Evolutionary conservation across 2,113 vertebrate genomes (phyloP).

Genomic region (Silurus asotus): DNA sequence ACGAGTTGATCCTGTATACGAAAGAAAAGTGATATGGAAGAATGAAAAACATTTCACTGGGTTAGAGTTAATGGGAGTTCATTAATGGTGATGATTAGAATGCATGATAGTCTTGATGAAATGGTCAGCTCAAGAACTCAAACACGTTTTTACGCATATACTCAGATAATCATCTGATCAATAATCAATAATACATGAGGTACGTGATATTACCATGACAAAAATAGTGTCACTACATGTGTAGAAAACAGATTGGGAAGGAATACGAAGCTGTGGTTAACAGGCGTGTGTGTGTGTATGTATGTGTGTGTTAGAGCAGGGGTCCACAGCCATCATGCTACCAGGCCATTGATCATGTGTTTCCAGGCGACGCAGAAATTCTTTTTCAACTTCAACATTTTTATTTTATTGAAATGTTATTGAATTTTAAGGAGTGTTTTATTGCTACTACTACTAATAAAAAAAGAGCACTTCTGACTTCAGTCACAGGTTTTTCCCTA

Average conservation of each 20-base stretch:
- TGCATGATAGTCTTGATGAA: not conserved
- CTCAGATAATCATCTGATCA: not conserved
- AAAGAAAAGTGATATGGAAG: not conserved
- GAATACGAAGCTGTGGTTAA: not conserved
- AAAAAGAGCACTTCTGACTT: too few relatives aligned
- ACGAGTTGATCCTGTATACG: not conserved
- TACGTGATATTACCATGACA: slow-evolving; percentile 72
- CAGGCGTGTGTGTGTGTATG: not conserved
- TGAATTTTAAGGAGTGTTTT: too few relatives aligned
- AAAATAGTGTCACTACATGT: not conserved
- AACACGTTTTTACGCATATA: not conserved
- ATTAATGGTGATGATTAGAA: not conserved
- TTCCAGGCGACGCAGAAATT: too few relatives aligned
- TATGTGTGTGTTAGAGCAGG: too few relatives aligned
- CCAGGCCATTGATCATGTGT: too few relatives aligned
- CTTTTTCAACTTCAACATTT: too few relatives aligned
- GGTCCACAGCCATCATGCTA: too few relatives aligned
- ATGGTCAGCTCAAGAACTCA: not conserved
- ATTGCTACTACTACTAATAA: too few relatives aligned
- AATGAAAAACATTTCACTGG: not conserved
- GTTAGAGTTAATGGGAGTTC: not conserved
- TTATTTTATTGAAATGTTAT: too few relatives aligned
- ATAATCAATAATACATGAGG: not conserved
- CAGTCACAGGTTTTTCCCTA: too few relatives aligned
- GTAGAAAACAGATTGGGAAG: not conserved